Evolutionary conservation across 2,797 vertebrate species (phyloP), one percentile per base, ranked within the genome.

Genomic region (Sebastes umbrosus): DNA sequence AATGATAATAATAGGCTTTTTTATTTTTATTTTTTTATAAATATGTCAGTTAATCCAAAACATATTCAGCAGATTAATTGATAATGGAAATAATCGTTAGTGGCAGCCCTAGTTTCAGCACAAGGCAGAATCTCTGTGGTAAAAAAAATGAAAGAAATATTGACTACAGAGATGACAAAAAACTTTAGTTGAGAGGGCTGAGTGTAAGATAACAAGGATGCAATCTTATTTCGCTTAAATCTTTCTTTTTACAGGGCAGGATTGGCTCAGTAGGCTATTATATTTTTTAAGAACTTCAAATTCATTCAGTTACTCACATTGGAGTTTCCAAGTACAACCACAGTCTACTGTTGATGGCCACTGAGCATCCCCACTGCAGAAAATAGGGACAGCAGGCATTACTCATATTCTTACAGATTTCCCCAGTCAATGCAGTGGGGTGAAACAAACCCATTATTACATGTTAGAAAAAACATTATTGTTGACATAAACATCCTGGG

Each of bases 281-380:
- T 57, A 67, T 67, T 80, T 79, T 63, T 63, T 5, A 62, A 52
- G 4, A 13, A 58, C 12, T 18, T 73, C 5, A 14, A 11, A 43
- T 59, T n/a, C 13, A 67, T 39, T 18, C 6, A 50, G 29, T 80
- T 80, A 66, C 52, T 66, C 62, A 80, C 31, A 50, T 1, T 32
- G 73, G 78, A 77, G 52, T 74, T 81, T 84, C 75, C 75, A 62
- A 57, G 54, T 31, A 5, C 2, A 66, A 69, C 69, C 74, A 32
- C 64, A 65, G 36, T 32, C 20, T 68, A 32, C 39, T 12, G n/a
- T 5, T 58, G 16, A 25, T n/a, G 54, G 39, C 6, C 59, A 25
- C 62, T 59, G n/a, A 36, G 25, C 10, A 59, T 50, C 34, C 25
- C 54, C 36, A 18, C 16, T 22, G 36, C 60, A 46, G 29, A 55